phyloP scores from a whole-genome alignment of 2,888 invertebrate genomes.

The Branchellion lobata region DNA sequence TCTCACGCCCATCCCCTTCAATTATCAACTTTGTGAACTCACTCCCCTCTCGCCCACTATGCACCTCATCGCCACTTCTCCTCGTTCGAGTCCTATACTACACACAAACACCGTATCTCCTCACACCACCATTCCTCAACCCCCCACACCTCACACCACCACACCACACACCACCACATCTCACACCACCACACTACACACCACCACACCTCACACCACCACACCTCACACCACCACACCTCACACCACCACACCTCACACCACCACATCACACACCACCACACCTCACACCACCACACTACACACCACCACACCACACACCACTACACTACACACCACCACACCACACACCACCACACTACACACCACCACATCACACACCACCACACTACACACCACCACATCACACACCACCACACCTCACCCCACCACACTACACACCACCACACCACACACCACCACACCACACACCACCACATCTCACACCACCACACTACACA shows the following conservation, averaged over 20 bases:
- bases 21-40: constrained; percentile 26
- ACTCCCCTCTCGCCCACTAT: neutral
- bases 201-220: neutral
- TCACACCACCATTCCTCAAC: neutral
- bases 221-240: neutral
- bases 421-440: neutral
- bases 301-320: neutral
- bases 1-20: constrained; percentile 13
- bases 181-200: neutral
- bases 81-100: neutral
- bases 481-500: neutral
- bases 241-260: too few species aligned
- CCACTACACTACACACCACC: neutral
- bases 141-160: neutral
- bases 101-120: neutral
- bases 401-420: neutral
- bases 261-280: neutral
- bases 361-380: neutral
- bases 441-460: neutral
- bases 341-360: neutral
- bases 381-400: neutral
- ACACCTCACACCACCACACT: neutral
- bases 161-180: neutral
- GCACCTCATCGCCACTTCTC: neutral
- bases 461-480: neutral